Base-by-base conservation (phyloP, 2,888 invertebrate species). In the Heliconius hortense region DNA sequence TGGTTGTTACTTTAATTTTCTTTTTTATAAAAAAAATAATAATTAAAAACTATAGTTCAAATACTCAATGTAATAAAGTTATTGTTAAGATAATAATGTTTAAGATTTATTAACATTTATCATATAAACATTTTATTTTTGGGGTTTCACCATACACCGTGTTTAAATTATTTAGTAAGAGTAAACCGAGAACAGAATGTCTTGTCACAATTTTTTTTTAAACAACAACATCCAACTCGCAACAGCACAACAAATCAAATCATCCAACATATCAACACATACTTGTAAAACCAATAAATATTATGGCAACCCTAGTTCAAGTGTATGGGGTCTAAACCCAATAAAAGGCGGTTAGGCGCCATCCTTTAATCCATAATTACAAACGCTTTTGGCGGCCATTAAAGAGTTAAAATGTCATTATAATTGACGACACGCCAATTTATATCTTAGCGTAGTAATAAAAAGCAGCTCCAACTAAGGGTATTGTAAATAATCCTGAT, bases 351-450 rank as follows among this genome's bases (percentile, higher is more conserved):
- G 77, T 75, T 59, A 81, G 79, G 79, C 79, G 79, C 78, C 79
- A 69, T 73, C 73, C 76, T 81, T 79, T 80, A 79, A 80, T 79
- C 75, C 79, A 18, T 76, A 76, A 79, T 79, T 78, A 79, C 81
- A 81, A 81, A 80, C 80, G 79, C 83, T 82, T 84, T 85, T 81
- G 84, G 83, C 82, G 84, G 82, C 82, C 78, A 82, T 83, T 83
- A 84, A 85, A 83, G 79, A 81, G 82, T 83, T 84, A 80, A 83
- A 83, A 83, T 85, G 85, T 86, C 84, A 81, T 84, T 85, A 85
- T 86, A 87, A 86, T 84, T 84, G 86, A 85, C 82, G 85, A 87
- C 83, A 87, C 85, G 85, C 83, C 86, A 86, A 84, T 85, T 78
- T 79, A 79, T 75, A 73, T 82, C 84, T 81, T 82, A 80, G 80